These are phyloP conservation scores for Drosophila azteca DNA, from an alignment of 1,140 invertebrate species.

Conservation along the genomic window DNA sequence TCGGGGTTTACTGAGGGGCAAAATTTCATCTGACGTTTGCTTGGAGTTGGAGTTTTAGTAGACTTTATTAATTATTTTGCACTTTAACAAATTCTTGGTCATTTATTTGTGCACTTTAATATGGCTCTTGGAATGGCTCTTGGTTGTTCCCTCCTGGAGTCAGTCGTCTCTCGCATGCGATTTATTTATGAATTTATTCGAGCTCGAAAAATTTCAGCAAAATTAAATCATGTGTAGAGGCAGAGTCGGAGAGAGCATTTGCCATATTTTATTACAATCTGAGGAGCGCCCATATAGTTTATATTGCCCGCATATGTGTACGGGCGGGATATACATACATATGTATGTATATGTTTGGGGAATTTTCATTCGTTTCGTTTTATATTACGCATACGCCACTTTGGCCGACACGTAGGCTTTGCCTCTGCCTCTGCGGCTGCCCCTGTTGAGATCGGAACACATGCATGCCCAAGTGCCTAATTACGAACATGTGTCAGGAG, in stretches of 20 bases:
- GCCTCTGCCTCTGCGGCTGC: not conserved
- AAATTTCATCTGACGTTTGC: slow-evolving; percentile 34
- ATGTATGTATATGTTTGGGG: slow-evolving; percentile 24
- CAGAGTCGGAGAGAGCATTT: not conserved
- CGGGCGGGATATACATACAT: slow-evolving; percentile 1
- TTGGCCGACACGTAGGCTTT: slow-evolving; percentile 45
- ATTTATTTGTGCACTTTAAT: not conserved
- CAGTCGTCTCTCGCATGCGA: not conserved
- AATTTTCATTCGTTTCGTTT: slow-evolving; percentile 40
- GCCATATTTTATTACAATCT: slow-evolving; percentile 45
- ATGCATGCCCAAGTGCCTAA: slow-evolving; percentile 71
- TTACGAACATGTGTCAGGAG: slow-evolving; percentile 73
- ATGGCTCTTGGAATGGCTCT: not conserved
- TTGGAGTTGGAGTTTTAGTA: not conserved
- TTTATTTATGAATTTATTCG: slow-evolving; percentile 9
- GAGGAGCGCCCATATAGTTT: slow-evolving; percentile 38
- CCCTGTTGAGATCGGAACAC: slow-evolving; percentile 19
- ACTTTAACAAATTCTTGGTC: slow-evolving; percentile 15
- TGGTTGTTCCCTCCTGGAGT: not conserved
- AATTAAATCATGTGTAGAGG: slow-evolving; percentile 35
- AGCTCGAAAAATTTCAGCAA: slow-evolving; percentile 11
- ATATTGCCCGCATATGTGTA: slow-evolving; percentile 33
- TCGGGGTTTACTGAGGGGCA: slow-evolving; percentile 17
- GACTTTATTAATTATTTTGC: slow-evolving; percentile 43
- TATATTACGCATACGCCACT: slow-evolving; percentile 64